Evolutionary conservation across 1,140 invertebrate species (phyloP), one percentile per base, ranked within the genome.

Genomic region (Cecropterus lyciades): DNA sequence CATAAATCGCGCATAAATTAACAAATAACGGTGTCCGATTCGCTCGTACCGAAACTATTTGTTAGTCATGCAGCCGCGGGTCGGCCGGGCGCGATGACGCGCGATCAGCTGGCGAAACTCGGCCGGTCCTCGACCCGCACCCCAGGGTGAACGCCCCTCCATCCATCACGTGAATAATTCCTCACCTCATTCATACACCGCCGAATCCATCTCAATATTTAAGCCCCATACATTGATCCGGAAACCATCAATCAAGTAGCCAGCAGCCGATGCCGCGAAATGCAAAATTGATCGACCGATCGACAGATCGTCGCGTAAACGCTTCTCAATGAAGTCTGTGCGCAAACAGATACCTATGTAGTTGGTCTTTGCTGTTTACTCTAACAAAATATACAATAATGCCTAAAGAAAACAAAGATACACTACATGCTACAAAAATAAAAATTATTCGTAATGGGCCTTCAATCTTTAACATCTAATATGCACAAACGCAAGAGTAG

Each of bases 161-260:
- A 80, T 74, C 77, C 72, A 79, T 81, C 84, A 88, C 81, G 80
- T 85, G 77, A 87, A 85, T 87, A 82, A 84, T 84, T 80, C 77
- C 65, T 71, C 77, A 76, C 69, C 82, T 89, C 84, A 87, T 89
- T 88, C 85, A 87, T 87, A 83, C 48, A 70, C 77, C 56, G 66
- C 55, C 77, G 82, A 87, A 83, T 83, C 67, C 59, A 90, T 90
- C 80, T 83, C 70, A 84, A 90, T 90, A 83, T 86, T 86, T 84
- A 82, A 80, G 65, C 48, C 48, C 60, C 67, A 77, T 73, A 77
- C 70, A 69, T 73, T 77, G 72, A 75, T 79, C 80, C 86, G 82
- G 77, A 86, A 83, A 82, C 75, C 69, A 85, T 84, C 79, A 81
- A 83, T 83, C 83, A 82, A 40, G 13, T 45, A 70, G 67, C 55